A percentile compares a stretch with the other conserved stretches of the same genome.
These are phyloP conservation scores for Megathymus violae DNA, from an alignment of 1,140 invertebrate species.

Conservation along the genomic window DNA sequence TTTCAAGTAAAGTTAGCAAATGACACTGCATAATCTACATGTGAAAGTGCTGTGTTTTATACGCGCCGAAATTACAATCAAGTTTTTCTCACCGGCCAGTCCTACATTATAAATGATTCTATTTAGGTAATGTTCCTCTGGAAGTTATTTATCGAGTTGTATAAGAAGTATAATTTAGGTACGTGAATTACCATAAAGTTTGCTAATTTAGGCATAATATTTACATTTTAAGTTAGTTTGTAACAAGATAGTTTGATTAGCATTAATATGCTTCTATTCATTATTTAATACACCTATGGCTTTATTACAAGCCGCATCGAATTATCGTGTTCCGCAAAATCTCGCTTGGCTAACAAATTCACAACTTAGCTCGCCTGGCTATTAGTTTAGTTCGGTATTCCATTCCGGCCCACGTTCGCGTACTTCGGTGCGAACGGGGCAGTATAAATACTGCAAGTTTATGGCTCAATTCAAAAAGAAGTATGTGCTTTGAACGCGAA, in stretches of 20 bases:
- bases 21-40: too few relatives aligned
- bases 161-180: constrained; percentile 1
- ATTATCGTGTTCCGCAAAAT: constrained; percentile 50
- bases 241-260: constrained; percentile 38
- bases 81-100: too few relatives aligned
- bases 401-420: constrained; percentile 39
- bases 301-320: constrained; percentile 49
- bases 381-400: constrained; percentile 45
- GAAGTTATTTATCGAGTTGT: neutral
- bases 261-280: constrained; percentile 46
- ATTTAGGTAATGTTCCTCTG: constrained; percentile 6
- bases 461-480: constrained; percentile 63
- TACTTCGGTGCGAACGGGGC: constrained; percentile 33
- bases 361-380: constrained; percentile 13
- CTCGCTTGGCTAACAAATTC: constrained; percentile 45
- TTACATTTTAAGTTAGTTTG: constrained; percentile 22
- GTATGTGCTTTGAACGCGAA: constrained; percentile 54
- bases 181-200: constrained; percentile 28
- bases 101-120: neutral
- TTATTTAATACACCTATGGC: constrained; percentile 52
- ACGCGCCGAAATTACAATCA: too few relatives aligned
- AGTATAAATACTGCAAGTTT: constrained; percentile 51
- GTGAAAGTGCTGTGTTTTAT: too few relatives aligned
- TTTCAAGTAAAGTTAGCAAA: too few relatives aligned
- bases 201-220: constrained; percentile 26